A percentile compares a stretch with the other conserved stretches of the same genome.
phyloP scores from a whole-genome alignment of 2,113 vertebrate species.

The Poicephalus gulielmi region DNA sequence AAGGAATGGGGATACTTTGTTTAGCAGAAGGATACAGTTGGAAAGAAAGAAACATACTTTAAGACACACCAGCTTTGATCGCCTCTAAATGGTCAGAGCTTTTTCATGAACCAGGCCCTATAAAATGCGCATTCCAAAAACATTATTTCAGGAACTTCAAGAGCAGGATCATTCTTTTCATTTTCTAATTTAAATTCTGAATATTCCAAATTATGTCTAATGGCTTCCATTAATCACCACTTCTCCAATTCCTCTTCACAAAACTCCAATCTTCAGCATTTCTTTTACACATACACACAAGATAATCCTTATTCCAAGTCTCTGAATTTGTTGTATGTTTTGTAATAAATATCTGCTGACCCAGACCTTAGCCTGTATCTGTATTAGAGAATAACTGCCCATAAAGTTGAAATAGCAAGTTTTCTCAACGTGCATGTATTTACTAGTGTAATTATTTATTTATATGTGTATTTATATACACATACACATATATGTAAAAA shows the following conservation, averaged over 20 bases:
- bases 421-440: background rate
- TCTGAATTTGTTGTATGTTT: background rate
- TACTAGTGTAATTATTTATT: background rate
- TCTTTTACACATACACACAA: background rate
- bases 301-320: background rate
- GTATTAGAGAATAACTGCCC: background rate
- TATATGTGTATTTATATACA: background rate
- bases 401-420: background rate
- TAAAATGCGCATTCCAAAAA: background rate
- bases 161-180: background rate
- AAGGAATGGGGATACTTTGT: background rate
- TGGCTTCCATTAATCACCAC: background rate
- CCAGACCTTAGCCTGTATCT: background rate
- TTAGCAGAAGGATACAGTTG: background rate
- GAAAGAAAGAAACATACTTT: background rate
- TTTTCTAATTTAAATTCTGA: background rate
- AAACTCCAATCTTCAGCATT: background rate
- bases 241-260: background rate
- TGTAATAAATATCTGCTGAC: background rate
- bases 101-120: background rate
- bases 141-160: background rate
- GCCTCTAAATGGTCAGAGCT: background rate
- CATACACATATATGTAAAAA: background rate
- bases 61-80: background rate
- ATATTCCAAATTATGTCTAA: background rate